Evolutionary conservation across 2,113 vertebrate genomes (phyloP), one percentile per base, ranked within the genome.

Genomic region (Noctilio leporinus): DNA sequence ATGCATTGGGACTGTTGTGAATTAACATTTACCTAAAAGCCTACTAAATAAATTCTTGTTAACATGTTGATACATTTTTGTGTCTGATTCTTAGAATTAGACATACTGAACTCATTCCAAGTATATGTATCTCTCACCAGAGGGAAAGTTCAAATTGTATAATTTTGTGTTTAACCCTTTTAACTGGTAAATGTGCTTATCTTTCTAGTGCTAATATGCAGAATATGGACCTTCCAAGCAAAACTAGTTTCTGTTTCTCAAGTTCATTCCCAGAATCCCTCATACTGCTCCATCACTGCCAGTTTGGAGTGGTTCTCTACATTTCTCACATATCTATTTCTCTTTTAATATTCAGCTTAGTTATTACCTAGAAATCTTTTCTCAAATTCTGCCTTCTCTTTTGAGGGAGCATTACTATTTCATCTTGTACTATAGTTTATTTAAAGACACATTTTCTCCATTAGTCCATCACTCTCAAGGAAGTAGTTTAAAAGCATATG

Each of bases 21-120:
- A 53, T 77, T 86, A 28, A 24, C 24, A 64, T 81, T 89, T 95
- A 86, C 93, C 93, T 90, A 90, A 53, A 47, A 86, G n/a, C 7
- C 33, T 49, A 14, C 22, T 93, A 76, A 76, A 38, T 76, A 86
- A 76, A 38, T 76, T 81, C 11, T 65, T 86, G 10, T 49, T 81
- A 65, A 49, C 73, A 5, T 67, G 20, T 59, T 43, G n/a, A 69
- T 86, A 7, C 2, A 35, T 49, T 78, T 96, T 87, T 85, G 43
- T 65, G 35, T 80, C 43, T 73, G 59, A 7, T 84, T 95, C 65
- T 93, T 65, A 88, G 24, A 90, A 19, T 47, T 64, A 75, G 14
- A 9, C 14, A 75, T 89, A 30, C 28, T 75, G 35, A 91, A 84
- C 40, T 93, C 28, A 75, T 75, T 95, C 40, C 45, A 45, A 80